These are phyloP conservation scores for Corapipo altera DNA, from an alignment of 2,113 vertebrate genomes.

Conservation along the genomic window DNA sequence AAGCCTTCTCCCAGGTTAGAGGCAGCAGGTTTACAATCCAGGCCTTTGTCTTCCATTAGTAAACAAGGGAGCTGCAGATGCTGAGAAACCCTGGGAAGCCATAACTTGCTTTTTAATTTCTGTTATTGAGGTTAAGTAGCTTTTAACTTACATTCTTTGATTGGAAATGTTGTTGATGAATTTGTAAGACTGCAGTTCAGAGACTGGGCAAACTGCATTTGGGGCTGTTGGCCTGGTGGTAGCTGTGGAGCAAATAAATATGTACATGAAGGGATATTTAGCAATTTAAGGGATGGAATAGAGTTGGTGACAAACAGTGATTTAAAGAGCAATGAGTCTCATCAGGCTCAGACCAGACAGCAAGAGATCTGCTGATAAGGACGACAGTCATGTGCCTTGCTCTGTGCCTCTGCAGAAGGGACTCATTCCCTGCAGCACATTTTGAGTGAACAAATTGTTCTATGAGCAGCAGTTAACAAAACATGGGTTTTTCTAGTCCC, in stretches of 20 bases:
- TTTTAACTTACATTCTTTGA: not conserved
- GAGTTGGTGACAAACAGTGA: not conserved
- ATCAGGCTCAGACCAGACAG: not conserved
- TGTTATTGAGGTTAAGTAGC: not conserved
- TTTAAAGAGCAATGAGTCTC: not conserved
- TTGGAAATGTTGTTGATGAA: not conserved
- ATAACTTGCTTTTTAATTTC: not conserved
- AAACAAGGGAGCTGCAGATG: not conserved
- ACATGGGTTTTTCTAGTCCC: not conserved
- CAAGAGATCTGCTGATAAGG: not conserved
- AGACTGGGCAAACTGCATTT: not conserved
- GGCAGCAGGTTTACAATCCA: not conserved
- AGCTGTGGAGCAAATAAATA: not conserved
- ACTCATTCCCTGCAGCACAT: accelerated
- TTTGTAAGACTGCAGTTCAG: not conserved
- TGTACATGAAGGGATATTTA: not conserved
- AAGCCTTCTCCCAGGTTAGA: not conserved
- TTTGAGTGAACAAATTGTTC: not conserved
- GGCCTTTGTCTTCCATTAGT: not conserved
- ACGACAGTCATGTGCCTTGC: not conserved
- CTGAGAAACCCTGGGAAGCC: not conserved
- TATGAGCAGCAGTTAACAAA: not conserved
- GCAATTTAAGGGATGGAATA: not conserved
- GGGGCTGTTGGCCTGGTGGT: not conserved
- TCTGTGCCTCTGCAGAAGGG: not conserved